Evolutionary conservation across 2,888 invertebrate genomes (phyloP).

Genomic region (Ichneumoninae sp.): DNA sequence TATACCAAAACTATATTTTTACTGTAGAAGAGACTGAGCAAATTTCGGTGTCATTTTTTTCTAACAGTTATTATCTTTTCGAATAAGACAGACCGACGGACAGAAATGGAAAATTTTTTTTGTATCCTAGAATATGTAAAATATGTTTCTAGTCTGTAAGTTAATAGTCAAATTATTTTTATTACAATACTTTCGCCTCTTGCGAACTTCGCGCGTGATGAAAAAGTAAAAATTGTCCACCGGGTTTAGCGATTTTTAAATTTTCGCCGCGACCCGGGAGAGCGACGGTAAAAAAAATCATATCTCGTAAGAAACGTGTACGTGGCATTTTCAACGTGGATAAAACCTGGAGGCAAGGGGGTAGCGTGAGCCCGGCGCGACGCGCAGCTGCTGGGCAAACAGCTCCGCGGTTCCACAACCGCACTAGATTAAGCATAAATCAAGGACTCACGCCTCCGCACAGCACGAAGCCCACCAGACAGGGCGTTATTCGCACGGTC

Average conservation of each 20-base stretch:
- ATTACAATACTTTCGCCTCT: no score
- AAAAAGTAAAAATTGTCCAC: no score
- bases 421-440: slow-evolving; percentile 56
- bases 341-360: background rate
- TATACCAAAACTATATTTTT: no score
- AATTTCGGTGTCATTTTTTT: no score
- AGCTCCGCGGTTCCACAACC: slow-evolving; percentile 46
- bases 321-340: background rate
- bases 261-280: background rate
- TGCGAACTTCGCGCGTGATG: no score
- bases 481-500: slow-evolving; percentile 8
- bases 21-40: no score
- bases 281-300: background rate
- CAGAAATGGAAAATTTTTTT: no score
- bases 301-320: background rate
- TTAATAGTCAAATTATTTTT: no score
- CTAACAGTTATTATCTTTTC: no score
- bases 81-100: no score
- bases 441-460: slow-evolving; percentile 56
- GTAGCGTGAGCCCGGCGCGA: background rate
- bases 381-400: slow-evolving; percentile 45
- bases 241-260: background rate
- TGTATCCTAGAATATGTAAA: no score
- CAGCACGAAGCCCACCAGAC: background rate
- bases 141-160: no score